Evolutionary conservation across 2,113 vertebrate species (phyloP).

Genomic region (Haliaeetus leucogaster): DNA sequence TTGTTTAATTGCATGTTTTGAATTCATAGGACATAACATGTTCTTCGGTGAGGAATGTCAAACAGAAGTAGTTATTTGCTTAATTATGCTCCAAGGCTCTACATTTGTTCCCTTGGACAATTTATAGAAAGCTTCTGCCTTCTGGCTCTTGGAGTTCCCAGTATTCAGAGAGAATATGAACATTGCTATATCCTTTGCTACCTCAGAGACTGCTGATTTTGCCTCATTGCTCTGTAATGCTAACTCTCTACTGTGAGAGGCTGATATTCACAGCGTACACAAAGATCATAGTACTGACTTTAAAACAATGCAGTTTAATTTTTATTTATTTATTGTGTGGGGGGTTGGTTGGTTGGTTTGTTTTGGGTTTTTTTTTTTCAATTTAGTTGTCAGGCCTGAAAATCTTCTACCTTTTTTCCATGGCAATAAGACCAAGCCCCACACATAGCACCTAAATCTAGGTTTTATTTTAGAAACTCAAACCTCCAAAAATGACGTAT

Average conservation of each 20-base stretch:
- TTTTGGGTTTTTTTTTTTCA: not conserved
- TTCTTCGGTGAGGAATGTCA: slow-evolving; percentile 2
- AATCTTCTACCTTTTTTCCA: not conserved
- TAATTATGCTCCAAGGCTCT: slow-evolving; percentile 18
- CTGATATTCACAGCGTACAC: not conserved
- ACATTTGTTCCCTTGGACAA: not conserved
- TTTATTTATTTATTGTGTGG: not conserved
- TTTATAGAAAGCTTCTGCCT: not conserved
- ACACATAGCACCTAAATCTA: not conserved
- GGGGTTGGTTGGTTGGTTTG: rapidly evolving
- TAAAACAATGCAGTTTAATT: not conserved
- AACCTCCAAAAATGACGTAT: not conserved
- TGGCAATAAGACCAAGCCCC: not conserved
- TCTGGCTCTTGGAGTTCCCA: not conserved
- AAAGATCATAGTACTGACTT: not conserved
- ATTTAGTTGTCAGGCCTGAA: not conserved
- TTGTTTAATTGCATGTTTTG: slow-evolving; percentile 22
- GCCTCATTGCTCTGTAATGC: not conserved
- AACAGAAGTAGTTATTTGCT: slow-evolving; percentile 5
- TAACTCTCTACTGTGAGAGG: not conserved
- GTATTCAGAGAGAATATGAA: not conserved
- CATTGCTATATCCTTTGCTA: not conserved
- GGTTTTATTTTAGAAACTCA: not conserved
- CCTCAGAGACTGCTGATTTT: not conserved
- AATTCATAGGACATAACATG: not conserved